Base-by-base conservation (phyloP, 64 coral and sea anemone species). In the Montipora efflorescens region DNA sequence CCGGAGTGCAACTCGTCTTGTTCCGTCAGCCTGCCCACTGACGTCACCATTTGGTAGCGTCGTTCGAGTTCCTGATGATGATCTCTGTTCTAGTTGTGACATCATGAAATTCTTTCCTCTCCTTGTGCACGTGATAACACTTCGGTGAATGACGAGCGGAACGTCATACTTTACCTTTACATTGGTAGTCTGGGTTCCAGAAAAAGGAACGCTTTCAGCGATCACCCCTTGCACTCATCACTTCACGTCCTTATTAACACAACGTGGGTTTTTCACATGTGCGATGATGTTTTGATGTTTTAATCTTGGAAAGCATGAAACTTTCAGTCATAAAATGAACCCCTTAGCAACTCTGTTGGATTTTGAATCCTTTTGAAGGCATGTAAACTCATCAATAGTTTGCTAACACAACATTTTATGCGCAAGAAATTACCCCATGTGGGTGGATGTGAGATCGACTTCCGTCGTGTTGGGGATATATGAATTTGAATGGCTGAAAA, bases 401-500 rank as follows among this genome's bases (percentile, higher is more conserved):
- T n/a, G 8, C 7, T 4, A 28, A 80, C 23, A 46, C 15, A 43
- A 15, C 9, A 68, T 19, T 83, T 68, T 43, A 57, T 5, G 53
- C 11, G 36, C 1, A 36, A 36, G 36, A 36, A 36, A 36, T 36
- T 36, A 36, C 23, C 59, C 80, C 81, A 83, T 83, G 81, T 67
- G 81, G 81, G 59, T 45, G 3, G 22, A 19, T 83, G 4, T 75
- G 50, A 20, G 74, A 57, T 67, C 12, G 20, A 20, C 16, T 19
- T 8, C 15, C 28, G 0, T 8, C 57, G 21, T 36, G 21, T 16
- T 70, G 22, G 81, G 67, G n/a, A 21, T 86, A 36, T 36, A 36
- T 36, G 44, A 48, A 13, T 87, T 67, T 48, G 67, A 51, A 95
- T 95, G 94, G 94, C 86, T 80, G 90, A 92, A 59, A 79, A 84